Evolutionary conservation across 2,113 vertebrate genomes (phyloP), one percentile per base, ranked within the genome.

Genomic region (Thermophis baileyi): DNA sequence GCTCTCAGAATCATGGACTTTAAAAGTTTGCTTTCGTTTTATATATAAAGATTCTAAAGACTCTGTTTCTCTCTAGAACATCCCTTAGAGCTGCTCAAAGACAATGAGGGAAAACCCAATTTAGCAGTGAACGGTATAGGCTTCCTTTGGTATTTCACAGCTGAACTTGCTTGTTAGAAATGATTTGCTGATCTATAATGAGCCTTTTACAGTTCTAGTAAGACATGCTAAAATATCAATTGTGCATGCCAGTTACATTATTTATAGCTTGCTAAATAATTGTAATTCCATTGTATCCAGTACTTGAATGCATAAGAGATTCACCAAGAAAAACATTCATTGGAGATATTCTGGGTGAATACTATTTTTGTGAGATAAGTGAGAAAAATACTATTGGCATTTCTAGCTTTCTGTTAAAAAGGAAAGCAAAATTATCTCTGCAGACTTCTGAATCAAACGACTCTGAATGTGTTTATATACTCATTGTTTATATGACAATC

Each of bases 261-360:
- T 97, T 98, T 97, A 97, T 97, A 95, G 96, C 96, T 93, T 96
- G 96, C 95, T 97, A 97, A 97, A 96, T 97, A 98, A 97, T 92
- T 97, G 90, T 95, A 96, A 95, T 96, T 94, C 96, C 95, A 35
- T 96, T 97, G 96, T 97, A 97, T 96, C 96, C 94, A 97, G 97
- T 97, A 96, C 93, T 95, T 94, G 97, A 96, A 96, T 95, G 91
- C 92, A 96, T 92, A 95, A 95, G 94, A 96, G 96, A 97, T 98
- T 97, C 97, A 97, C 96, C 95, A 97, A 96, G 97, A 95, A 63
- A 53, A 89, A 96, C 96, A 97, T 93, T 92, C 96, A 96, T 97
- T 98, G 96, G 93, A 94, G 94, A 93, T 94, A 88, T 94, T 95
- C 93, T 97, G 92, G 95, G 95, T 97, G 97, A 97, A 97, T 97